Evolutionary conservation across 1,140 invertebrate species (phyloP), one percentile per base, ranked within the genome.

Genomic region (Drosophila repletoides): DNA sequence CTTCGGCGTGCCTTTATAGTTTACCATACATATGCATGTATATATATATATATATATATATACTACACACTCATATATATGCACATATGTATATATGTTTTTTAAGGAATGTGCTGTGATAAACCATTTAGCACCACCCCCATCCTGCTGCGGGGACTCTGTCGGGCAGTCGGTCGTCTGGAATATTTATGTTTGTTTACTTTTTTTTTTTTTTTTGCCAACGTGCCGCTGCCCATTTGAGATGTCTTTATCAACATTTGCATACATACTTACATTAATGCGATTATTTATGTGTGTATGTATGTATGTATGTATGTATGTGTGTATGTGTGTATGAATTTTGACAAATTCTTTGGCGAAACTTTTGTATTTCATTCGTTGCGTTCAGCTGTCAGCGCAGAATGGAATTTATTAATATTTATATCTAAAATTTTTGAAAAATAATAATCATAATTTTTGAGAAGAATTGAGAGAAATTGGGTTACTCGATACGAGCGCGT

Each of bases 391-490:
- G 73, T 73, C 69, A 74, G 63, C 63, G 65, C 34, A 51, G 14
- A 36, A 14, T 12, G 52, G 43, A 70, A 84, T 77, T 74, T 84
- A 74, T 77, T 76, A 56, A 66, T 51, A 34, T 58, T 29, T 53
- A 24, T 34, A 9, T 29, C 24, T 5, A 31, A n/a, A n/a, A n/a
- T n/a, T n/a, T n/a, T n/a, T n/a, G n/a, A n/a, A n/a, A n/a, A n/a
- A n/a, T n/a, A n/a, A n/a, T n/a, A n/a, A n/a, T n/a, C n/a, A n/a
- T n/a, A n/a, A n/a, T n/a, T n/a, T n/a, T n/a, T n/a, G n/a, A n/a
- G n/a, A n/a, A n/a, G n/a, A n/a, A n/a, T n/a, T n/a, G n/a, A n/a
- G n/a, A n/a, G n/a, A n/a, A n/a, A 34, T 59, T 73, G 26, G 10
- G 33, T 34, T 17, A n/a, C n/a, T n/a, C n/a, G n/a, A n/a, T n/a